phyloP scores from a whole-genome alignment of 2,888 invertebrate genomes.

The Stratiomys singularior region DNA sequence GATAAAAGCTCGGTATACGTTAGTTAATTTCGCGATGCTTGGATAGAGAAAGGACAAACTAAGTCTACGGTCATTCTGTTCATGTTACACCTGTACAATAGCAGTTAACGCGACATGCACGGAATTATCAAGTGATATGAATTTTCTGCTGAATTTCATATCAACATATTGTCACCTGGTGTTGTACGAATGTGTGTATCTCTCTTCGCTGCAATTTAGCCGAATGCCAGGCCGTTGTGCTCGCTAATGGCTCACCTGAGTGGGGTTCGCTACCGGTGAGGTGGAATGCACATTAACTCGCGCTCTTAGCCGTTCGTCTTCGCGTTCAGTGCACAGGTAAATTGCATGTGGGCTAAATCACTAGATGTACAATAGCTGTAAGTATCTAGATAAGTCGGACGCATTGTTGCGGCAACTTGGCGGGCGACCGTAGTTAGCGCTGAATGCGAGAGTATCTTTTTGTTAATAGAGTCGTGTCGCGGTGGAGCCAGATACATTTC shows the following conservation, averaged over 20 bases:
- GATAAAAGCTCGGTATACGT: too few species aligned
- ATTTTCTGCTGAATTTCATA: conserved; percentile 20
- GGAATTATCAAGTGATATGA: background rate
- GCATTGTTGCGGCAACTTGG: conserved; percentile 27
- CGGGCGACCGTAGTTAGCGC: background rate
- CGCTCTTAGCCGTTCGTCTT: conserved; percentile 18
- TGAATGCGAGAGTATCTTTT: conserved; percentile 38
- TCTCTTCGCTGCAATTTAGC: conserved; percentile 18
- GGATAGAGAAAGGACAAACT: too few species aligned
- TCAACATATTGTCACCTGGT: background rate
- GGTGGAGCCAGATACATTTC: conserved; percentile 21
- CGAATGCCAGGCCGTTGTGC: too few species aligned
- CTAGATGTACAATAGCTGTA: background rate
- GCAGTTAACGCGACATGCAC: background rate
- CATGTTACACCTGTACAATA: background rate
- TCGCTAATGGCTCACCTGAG: background rate
- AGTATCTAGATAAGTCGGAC: conserved; percentile 15
- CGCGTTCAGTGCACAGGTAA: conserved; percentile 21
- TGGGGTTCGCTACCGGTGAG: background rate
- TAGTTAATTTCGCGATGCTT: too few species aligned
- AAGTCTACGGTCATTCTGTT: too few species aligned
- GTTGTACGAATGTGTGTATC: background rate
- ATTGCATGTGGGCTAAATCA: background rate
- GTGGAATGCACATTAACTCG: conserved; percentile 9
- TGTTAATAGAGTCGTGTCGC: conserved; percentile 3